Percentiles rank a stretch among this genome's conserved stretches.
phyloP scores from a whole-genome alignment of 2,888 invertebrate genomes.

The Campoletis raptor region DNA sequence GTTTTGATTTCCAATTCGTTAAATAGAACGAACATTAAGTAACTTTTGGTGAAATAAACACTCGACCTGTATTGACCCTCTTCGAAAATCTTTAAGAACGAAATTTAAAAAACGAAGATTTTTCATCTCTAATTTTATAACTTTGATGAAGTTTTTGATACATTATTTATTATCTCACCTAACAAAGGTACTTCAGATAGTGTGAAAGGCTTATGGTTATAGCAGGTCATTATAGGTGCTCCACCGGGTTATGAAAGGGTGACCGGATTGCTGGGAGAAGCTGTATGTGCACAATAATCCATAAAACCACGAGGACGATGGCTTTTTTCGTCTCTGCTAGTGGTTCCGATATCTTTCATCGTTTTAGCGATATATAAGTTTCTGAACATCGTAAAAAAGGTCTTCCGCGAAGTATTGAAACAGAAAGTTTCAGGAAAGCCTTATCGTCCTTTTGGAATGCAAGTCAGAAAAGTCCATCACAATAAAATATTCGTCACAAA shows the following conservation, averaged over 20 bases:
- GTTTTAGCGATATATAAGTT: background rate
- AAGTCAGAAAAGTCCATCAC: background rate
- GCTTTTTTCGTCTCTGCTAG: constrained; percentile 1
- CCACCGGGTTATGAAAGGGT: background rate
- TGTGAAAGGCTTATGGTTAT: background rate
- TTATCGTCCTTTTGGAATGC: background rate
- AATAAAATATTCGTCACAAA: background rate
- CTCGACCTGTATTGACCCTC: background rate
- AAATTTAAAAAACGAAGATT: background rate
- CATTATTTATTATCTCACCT: background rate
- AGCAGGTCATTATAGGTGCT: background rate
- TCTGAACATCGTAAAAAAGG: constrained; percentile 4
- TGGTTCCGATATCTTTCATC: background rate
- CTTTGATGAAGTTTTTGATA: background rate
- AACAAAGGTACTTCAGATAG: background rate
- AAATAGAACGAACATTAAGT: background rate
- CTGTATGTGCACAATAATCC: background rate
- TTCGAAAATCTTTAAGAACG: background rate
- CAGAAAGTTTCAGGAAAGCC: background rate
- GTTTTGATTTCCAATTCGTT: background rate
- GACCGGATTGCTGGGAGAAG: background rate
- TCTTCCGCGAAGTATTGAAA: background rate
- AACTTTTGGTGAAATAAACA: background rate
- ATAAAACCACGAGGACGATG: background rate
- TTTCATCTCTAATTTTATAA: background rate